Evolutionary conservation across 2,888 invertebrate species (phyloP), one percentile per base, ranked within the genome.

Genomic region (Callyntrura sp.): DNA sequence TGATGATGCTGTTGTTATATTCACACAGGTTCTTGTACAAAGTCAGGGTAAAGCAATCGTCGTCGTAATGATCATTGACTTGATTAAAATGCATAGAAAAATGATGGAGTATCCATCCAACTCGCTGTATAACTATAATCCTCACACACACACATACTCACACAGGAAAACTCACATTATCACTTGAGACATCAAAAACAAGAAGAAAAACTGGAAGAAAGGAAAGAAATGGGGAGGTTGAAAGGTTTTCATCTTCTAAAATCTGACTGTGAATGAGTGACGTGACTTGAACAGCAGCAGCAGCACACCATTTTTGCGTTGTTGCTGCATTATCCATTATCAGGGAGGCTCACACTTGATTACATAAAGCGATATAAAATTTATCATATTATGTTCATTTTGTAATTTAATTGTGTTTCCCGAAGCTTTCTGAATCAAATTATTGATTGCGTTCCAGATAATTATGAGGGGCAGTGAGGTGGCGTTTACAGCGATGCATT

Each of bases 361-460:
- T 70, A 17, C 43, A 17, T 43, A 35, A 35, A 35, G 35, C 35
- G 35, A 35, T 35, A 35, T 6, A 35, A 35, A 35, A 6, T 35
- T 35, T 2, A 25, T 25, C 25, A 65, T 65, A 12, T 65, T 62
- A 17, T 25, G 25, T 51, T 51, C n/a, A n/a, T 51, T n/a, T 43
- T 28, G 57, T 79, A 79, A 79, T 79, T 79, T 79, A 79, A 79
- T 79, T 79, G 57, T 28, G 28, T 79, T 79, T 57, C 79, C 28
- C 57, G 25, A 79, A 79, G 79, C 57, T 79, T 79, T 79, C 28
- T 57, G 79, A 57, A 79, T 79, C 79, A 79, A n/a, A 79, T 79
- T 79, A 79, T 79, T 35, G 79, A 79, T 79, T 57, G 51, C 23
- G 25, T 3, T 68, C 25, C 3, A 23, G 68, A 68, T 68, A 20